Evolutionary conservation across 2,888 invertebrate genomes (phyloP), one percentile per base, ranked within the genome.

Genomic region (Drosophila austrosaltans): DNA sequence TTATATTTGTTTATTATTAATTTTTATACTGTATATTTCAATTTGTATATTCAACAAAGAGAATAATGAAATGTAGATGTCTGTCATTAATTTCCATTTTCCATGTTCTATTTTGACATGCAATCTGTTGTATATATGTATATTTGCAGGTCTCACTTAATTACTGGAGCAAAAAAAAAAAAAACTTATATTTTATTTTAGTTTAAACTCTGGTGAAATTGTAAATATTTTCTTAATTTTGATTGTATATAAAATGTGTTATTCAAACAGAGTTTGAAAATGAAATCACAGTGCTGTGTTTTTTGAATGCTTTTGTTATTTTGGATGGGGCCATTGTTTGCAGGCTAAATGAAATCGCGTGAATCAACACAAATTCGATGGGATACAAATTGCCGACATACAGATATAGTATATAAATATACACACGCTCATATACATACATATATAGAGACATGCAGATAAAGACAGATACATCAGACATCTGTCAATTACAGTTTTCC

Each of bases 401-500:
- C 8, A 36, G 36, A 36, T 36, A 36, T 1, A 36, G 2, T 30
- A 30, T 30, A 30, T 5, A 30, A 5, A 30, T 30, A 30, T 30
- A 64, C 58, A 72, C 22, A 28, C 44, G 54, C 39, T 39, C 30
- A 42, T 10, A 32, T 25, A 16, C 57, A 64, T 30, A 56, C 25
- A 44, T 28, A 40, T n/a, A 16, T 6, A 30, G 10, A 42, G 22
- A 40, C 20, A 44, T n/a, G 32, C 57, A 75, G 67, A 59, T 66
- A 62, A 60, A 70, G 48, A 59, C 59, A 42, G 25, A 25, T 40
- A n/a, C 7, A 42, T 57, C 40, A 57, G 16, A 61, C 71, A 73
- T 62, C 73, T 77, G 87, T 73, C 83, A 86, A 84, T 86, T 84
- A 82, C 86, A 63, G 75, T 75, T 76, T 82, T 78, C 69, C 69